A percentile compares a stretch with the other conserved stretches of the same genome.
phyloP scores from a whole-genome alignment of 2,797 vertebrate genomes.

The Rhadinocentrus ornatus region DNA sequence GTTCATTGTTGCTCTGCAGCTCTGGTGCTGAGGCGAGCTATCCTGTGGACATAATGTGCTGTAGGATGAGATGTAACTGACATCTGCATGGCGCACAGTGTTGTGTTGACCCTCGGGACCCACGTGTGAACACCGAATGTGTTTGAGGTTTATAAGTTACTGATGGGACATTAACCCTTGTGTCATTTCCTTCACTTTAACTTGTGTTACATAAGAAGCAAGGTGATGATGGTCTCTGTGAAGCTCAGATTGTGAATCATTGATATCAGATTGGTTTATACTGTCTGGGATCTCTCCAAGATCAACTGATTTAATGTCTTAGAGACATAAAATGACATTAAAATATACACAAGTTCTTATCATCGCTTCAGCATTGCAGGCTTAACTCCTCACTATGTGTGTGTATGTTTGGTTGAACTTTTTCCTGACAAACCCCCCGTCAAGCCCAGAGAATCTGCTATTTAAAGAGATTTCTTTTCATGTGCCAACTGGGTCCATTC shows the following conservation, averaged over 20 bases:
- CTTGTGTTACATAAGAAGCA: not conserved
- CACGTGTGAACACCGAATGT: not conserved
- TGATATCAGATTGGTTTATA: conserved; percentile 1
- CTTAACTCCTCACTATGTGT: not conserved
- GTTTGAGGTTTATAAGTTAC: conserved; percentile 4
- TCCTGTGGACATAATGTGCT: conserved; percentile 10
- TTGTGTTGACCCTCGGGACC: not conserved
- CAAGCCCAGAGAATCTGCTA: conserved; percentile 38
- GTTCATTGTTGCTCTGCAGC: conserved; percentile 23
- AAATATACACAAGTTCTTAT: too few species aligned
- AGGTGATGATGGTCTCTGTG: not conserved
- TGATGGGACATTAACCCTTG: not conserved
- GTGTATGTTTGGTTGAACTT: conserved; percentile 25
- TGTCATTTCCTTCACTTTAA: not conserved
- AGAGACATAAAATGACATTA: too few species aligned
- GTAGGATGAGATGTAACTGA: not conserved
- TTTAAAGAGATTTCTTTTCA: conserved; percentile 50
- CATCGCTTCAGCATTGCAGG: too few species aligned
- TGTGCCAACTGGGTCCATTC: conserved; percentile 51
- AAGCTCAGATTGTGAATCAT: not conserved
- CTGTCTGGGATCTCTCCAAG: too few species aligned
- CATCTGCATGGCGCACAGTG: conserved; percentile 1
- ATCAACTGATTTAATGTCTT: too few species aligned
- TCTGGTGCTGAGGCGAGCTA: conserved; percentile 6
- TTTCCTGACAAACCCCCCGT: conserved; percentile 45